These are phyloP conservation scores for Xerus inauris DNA, from an alignment of 2,113 vertebrate species.

Conservation along the genomic window DNA sequence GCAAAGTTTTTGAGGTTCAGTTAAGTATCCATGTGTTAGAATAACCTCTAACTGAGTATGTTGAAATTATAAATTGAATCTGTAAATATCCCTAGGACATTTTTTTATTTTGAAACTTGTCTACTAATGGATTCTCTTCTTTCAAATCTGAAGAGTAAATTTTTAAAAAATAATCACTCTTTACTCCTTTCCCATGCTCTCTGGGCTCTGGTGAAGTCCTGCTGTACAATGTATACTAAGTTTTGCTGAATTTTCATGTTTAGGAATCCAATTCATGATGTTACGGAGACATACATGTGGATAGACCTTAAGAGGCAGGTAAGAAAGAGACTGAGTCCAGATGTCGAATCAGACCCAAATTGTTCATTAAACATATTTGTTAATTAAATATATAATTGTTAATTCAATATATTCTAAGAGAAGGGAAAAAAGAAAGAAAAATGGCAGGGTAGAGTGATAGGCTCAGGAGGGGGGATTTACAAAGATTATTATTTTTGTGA, in stretches of 20 bases:
- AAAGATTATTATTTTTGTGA: not conserved
- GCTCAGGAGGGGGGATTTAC: not conserved
- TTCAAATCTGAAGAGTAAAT: not conserved
- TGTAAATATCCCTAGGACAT: slow-evolving; percentile 54
- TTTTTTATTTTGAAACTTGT: slow-evolving; percentile 42
- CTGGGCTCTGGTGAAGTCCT: not conserved
- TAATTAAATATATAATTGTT: not conserved
- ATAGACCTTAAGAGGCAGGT: not conserved
- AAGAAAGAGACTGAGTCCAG: not conserved
- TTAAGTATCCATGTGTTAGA: slow-evolving; percentile 49
- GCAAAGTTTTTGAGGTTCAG: slow-evolving; percentile 61
- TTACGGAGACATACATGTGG: not conserved
- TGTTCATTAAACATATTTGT: no score
- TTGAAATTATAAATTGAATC: slow-evolving; percentile 12
- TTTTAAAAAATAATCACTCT: not conserved
- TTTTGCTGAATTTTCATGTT: not conserved
- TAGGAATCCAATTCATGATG: not conserved
- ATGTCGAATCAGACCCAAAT: not conserved
- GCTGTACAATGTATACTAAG: not conserved
- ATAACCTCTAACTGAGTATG: slow-evolving; percentile 61
- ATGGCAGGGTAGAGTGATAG: not conserved
- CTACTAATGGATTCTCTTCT: not conserved
- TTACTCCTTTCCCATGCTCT: not conserved
- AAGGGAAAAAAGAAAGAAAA: not conserved
- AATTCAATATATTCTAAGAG: not conserved